Percentiles rank a stretch among this genome's conserved stretches.
These are phyloP conservation scores for Steinernema hermaphroditum DNA, from an alignment of 2,888 invertebrate species.

Conservation along the genomic window DNA sequence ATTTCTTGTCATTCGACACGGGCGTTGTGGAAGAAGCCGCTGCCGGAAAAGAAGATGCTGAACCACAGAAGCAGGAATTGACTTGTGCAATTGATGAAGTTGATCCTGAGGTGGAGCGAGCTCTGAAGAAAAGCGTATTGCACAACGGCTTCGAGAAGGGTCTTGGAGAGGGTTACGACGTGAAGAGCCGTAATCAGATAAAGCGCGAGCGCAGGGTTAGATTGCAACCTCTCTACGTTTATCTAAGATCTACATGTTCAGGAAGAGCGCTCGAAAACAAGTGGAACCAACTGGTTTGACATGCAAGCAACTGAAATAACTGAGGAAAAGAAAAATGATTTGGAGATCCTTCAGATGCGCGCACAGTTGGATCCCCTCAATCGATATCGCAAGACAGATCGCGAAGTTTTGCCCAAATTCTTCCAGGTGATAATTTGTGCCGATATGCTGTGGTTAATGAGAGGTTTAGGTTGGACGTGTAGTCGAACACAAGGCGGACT, in stretches of 20 bases:
- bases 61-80: too few relatives aligned
- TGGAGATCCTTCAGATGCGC: slow-evolving; percentile 88
- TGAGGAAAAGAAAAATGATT: slow-evolving; percentile 82
- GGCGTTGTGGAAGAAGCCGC: background rate
- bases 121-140: slow-evolving; percentile 44
- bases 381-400: slow-evolving; percentile 87
- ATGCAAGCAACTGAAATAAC: slow-evolving; percentile 83
- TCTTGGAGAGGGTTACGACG: slow-evolving; percentile 39
- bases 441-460: slow-evolving; percentile 71
- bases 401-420: slow-evolving; percentile 84
- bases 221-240: too few relatives aligned
- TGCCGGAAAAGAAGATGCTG: background rate
- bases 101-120: background rate
- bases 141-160: slow-evolving; percentile 45
- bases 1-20: too few relatives aligned
- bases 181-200: slow-evolving; percentile 41
- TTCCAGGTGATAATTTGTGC: slow-evolving; percentile 86
- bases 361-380: slow-evolving; percentile 82
- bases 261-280: slow-evolving; percentile 78
- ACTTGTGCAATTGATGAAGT: too few relatives aligned
- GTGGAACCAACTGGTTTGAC: slow-evolving; percentile 86
- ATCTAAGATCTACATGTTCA: slow-evolving; percentile 78
- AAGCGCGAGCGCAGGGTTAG: slow-evolving; percentile 43
- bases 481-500: slow-evolving; percentile 83
- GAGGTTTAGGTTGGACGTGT: slow-evolving; percentile 74